Base-by-base conservation (phyloP, 2,888 invertebrate genomes). In the Lacanobia oleracea region DNA sequence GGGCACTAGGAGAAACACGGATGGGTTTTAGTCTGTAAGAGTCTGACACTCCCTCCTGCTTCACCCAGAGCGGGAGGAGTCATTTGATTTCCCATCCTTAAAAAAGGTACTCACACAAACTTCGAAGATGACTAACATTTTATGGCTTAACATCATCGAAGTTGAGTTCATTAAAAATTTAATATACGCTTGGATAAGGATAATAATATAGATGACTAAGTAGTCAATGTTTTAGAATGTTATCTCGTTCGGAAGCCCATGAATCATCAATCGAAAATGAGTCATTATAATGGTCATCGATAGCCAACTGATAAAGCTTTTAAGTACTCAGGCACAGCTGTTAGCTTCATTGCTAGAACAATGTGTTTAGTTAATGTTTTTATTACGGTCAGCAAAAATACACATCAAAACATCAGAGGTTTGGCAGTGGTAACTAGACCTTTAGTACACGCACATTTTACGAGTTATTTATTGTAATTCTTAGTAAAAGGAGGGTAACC, bases 231-330 rank as follows among this genome's bases (percentile, higher is more conserved):
- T 75, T 79, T 23, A 23, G 18, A 10, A 21, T 59, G 12, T 16
- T 59, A 40, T 59, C 37, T 65, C 14, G 37, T 48, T 79, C 64
- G 33, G 74, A 79, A 72, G 16, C 37, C 7, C 40, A 48, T 59
- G 48, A 16, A n/a, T 79, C 63, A 60, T 37, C 27, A 65, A 60
- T 79, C 8, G 21, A 43, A 60, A 54, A 74, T 74, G 60, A 79
- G 43, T 73, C 21, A 60, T 54, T 50, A 53, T 45, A 43, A 45
- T 73, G 53, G 16, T 45, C 12, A 37, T 27, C 54, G 43, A 53
- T 60, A 72, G 7, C 54, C 48, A 53, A 37, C 43, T 63, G 48
- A 53, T 64, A 64, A 72, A 56, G 54, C 37, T 48, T 18, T 18
- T 18, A 48, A 18, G 18, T 48, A 18, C 48, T 48, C 8, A 18